A percentile compares a stretch with the other conserved stretches of the same genome.
Evolutionary conservation across 2,888 invertebrate genomes (phyloP).

Genomic region (Xanthia icteritia): DNA sequence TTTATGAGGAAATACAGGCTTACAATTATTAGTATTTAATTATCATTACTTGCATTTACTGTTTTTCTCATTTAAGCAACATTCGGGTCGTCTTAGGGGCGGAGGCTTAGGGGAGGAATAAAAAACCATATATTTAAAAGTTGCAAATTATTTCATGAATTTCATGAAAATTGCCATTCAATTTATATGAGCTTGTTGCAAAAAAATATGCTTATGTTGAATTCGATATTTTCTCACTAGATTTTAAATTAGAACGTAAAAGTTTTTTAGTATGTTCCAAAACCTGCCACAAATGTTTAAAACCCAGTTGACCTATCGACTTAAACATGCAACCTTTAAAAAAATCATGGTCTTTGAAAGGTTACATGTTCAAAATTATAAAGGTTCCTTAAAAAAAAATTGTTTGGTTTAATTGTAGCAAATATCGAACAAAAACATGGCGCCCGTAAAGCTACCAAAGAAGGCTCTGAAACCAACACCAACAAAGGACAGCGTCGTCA

Average conservation of each 20-base stretch:
- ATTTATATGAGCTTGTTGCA: neutral
- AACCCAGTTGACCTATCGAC: neutral
- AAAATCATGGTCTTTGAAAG: neutral
- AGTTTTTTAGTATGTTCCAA: neutral
- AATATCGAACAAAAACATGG: conserved; percentile 64
- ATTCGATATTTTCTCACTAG: neutral
- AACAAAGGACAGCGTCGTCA: conserved; percentile 76
- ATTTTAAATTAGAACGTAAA: neutral
- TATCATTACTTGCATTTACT: neutral
- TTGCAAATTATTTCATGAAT: neutral
- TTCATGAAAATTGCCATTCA: neutral
- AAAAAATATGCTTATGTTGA: neutral
- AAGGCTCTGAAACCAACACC: conserved; percentile 75
- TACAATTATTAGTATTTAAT: neutral
- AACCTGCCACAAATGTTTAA: neutral
- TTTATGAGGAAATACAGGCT: neutral
- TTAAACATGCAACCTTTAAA: neutral
- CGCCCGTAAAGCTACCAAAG: conserved; percentile 78
- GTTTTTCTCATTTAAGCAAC: neutral
- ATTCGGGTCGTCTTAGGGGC: too few relatives aligned
- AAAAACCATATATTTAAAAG: neutral
- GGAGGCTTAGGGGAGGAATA: neutral
- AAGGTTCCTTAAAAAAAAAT: neutral
- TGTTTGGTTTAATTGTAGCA: too few relatives aligned
- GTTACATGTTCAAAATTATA: too few relatives aligned